These are phyloP conservation scores for Muntiacus muntjak DNA, from an alignment of 2,113 vertebrate species.

Conservation along the genomic window DNA sequence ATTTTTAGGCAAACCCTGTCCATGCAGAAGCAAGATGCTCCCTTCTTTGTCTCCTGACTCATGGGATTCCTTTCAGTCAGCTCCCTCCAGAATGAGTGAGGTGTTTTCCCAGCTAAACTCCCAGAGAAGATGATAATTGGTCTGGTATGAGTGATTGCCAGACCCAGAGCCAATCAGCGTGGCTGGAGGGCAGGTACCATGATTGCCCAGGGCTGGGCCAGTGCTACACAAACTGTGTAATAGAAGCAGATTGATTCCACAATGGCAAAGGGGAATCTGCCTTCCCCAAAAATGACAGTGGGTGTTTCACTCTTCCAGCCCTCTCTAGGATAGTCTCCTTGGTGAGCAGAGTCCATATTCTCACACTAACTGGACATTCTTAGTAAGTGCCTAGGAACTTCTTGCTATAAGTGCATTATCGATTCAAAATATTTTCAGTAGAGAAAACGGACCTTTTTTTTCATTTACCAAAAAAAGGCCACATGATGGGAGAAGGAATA, in stretches of 20 bases:
- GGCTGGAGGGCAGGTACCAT: neutral
- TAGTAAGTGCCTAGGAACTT: neutral
- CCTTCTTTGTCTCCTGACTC: neutral
- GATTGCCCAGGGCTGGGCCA: neutral
- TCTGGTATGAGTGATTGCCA: neutral
- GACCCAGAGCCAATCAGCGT: neutral
- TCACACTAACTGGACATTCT: neutral
- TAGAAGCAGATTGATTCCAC: neutral
- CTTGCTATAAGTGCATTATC: neutral
- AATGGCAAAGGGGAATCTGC: neutral
- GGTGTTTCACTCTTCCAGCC: too few species aligned
- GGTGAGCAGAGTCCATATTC: neutral
- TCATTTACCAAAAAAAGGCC: neutral
- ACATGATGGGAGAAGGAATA: neutral
- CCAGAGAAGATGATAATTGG: neutral
- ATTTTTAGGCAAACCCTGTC: neutral
- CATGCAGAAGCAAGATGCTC: neutral
- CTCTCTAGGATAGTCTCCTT: neutral
- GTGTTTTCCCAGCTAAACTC: neutral
- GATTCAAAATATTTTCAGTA: neutral
- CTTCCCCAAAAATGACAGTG: neutral
- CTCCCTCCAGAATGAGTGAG: neutral
- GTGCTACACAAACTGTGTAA: neutral
- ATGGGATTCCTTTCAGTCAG: neutral
- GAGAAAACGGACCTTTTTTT: neutral